phyloP scores from a whole-genome alignment of 2,797 vertebrate genomes.

The Streptopelia turtur region DNA sequence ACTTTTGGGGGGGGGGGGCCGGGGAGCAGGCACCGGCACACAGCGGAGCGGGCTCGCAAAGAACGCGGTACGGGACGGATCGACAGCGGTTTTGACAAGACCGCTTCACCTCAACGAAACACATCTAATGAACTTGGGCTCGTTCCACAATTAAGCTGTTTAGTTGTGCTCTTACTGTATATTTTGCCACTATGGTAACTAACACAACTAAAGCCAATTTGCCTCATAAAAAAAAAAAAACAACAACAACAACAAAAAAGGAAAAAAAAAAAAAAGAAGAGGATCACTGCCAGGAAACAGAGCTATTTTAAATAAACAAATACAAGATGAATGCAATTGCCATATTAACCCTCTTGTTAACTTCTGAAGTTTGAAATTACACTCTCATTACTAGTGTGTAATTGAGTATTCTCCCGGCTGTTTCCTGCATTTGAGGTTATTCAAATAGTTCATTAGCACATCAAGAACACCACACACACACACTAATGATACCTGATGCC shows the following conservation, averaged over 20 bases:
- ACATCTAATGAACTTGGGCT: background rate
- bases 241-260: background rate
- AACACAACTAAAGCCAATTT: conserved; percentile 15
- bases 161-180: background rate
- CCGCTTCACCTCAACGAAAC: background rate
- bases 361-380: conserved; percentile 70
- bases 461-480: conserved; percentile 60
- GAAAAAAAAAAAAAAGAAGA: background rate
- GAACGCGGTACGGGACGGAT: background rate
- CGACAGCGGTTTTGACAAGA: background rate
- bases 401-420: conserved; percentile 55
- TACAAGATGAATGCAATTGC: conserved; percentile 65
- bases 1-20: background rate
- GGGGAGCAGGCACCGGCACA: background rate
- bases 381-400: conserved; percentile 48
- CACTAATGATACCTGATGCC: conserved; percentile 41
- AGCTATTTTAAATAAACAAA: conserved; percentile 68
- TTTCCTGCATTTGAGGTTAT: conserved; percentile 68
- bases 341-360: conserved; percentile 59
- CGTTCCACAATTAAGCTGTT: background rate
- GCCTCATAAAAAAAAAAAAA: conserved; percentile 17
- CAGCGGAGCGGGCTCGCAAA: background rate
- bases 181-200: conserved; percentile 31
- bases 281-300: conserved; percentile 57
- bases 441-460: conserved; percentile 71